phyloP scores from a whole-genome alignment of 2,113 vertebrate genomes.

The Pavo muticus region DNA sequence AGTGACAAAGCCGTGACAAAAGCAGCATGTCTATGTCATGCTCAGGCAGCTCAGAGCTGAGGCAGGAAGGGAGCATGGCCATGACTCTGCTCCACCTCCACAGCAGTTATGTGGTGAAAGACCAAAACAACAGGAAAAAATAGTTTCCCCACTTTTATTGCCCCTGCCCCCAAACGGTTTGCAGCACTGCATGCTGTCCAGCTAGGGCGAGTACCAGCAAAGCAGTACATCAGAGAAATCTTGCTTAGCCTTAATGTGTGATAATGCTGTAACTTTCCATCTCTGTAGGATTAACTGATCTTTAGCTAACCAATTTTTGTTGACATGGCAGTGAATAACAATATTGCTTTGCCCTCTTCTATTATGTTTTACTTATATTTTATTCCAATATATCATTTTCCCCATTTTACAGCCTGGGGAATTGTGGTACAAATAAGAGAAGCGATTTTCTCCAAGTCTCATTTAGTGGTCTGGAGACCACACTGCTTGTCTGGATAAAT shows the following conservation, averaged over 20 bases:
- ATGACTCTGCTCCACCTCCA: not conserved
- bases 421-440: not conserved
- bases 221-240: not conserved
- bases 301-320: not conserved
- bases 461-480: not conserved
- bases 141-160: not conserved
- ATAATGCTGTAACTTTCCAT: not conserved
- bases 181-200: not conserved
- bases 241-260: not conserved
- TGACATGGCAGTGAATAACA: not conserved
- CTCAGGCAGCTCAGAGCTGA: not conserved
- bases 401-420: not conserved
- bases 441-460: not conserved
- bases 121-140: not conserved
- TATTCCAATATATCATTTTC: not conserved
- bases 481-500: not conserved
- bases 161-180: not conserved
- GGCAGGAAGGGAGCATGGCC: not conserved
- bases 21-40: not conserved
- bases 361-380: not conserved
- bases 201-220: not conserved
- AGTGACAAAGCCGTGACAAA: not conserved
- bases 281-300: not conserved
- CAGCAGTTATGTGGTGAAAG: not conserved
- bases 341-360: not conserved